Evolutionary conservation across 2,888 invertebrate genomes (phyloP).

Genomic region (Spilarctia lutea): DNA sequence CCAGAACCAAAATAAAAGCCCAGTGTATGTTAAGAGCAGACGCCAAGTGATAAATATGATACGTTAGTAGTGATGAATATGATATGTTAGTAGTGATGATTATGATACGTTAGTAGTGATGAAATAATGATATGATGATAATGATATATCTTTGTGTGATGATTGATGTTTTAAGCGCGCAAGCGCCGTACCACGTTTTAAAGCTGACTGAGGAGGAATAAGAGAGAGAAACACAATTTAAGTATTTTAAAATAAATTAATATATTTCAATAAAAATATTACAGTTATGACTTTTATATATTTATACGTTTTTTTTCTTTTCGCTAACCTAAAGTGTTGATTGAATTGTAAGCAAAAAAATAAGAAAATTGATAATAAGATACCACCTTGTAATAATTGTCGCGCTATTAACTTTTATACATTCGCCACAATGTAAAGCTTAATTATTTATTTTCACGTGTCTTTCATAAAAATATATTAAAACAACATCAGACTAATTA

Average conservation of each 20-base stretch:
- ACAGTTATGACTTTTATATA: not conserved
- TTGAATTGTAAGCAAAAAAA: not conserved
- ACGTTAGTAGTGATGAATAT: not conserved
- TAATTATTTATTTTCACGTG: not conserved
- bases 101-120: too few species aligned
- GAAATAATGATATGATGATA: not conserved
- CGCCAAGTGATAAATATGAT: conserved; percentile 17
- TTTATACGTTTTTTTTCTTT: not conserved
- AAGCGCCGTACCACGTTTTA: not conserved
- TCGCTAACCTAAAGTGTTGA: not conserved
- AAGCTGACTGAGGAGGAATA: not conserved
- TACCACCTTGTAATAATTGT: not conserved
- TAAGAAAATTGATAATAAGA: too few species aligned
- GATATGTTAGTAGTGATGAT: not conserved
- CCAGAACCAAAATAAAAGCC: conserved; percentile 79
- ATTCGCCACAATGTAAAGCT: not conserved
- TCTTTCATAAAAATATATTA: not conserved
- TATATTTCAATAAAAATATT: too few species aligned
- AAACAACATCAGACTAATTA: not conserved
- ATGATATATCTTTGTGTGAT: not conserved
- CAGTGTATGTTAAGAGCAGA: conserved; percentile 13
- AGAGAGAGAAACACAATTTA: not conserved
- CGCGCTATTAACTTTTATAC: not conserved
- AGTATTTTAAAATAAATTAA: too few species aligned
- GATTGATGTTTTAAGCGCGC: not conserved